phyloP scores from a whole-genome alignment of 2,797 vertebrate genomes.

The Perodicticus potto region DNA sequence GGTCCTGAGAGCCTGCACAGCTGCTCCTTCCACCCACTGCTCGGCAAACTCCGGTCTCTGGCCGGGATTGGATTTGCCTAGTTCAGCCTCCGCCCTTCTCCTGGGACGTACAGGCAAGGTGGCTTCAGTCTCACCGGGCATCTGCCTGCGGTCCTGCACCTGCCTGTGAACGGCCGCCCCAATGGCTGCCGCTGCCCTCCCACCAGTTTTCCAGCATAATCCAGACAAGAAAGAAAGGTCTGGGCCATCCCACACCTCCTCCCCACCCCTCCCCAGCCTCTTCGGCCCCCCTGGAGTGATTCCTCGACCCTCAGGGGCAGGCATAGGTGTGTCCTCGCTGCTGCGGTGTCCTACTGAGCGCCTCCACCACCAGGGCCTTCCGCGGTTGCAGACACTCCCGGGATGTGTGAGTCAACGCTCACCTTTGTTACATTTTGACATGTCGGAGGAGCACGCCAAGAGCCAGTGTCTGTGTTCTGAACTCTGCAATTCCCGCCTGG shows the following conservation, averaged over 20 bases:
- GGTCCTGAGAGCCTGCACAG: background rate
- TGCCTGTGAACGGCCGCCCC: fast-evolving
- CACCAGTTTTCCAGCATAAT: background rate
- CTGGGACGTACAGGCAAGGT: too few relatives aligned
- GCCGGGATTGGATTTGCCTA: background rate
- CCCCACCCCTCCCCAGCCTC: background rate
- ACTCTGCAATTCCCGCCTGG: background rate
- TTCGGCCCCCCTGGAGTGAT: too few relatives aligned
- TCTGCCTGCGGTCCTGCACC: background rate
- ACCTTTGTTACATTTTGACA: background rate
- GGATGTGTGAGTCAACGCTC: too few relatives aligned
- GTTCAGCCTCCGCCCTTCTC: too few relatives aligned
- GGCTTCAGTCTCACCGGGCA: too few relatives aligned
- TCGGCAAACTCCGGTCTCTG: background rate
- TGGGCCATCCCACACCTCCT: too few relatives aligned
- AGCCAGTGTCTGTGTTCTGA: background rate
- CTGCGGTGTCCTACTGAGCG: fast-evolving
- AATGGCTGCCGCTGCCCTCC: fast-evolving
- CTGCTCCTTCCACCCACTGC: background rate
- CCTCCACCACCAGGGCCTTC: background rate
- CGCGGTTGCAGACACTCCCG: background rate
- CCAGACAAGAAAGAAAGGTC: background rate
- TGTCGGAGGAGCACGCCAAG: too few relatives aligned
- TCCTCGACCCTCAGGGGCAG: too few relatives aligned
- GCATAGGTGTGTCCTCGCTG: too few relatives aligned